phyloP scores from a whole-genome alignment of 2,797 vertebrate genomes.

The Mareca strepera region DNA sequence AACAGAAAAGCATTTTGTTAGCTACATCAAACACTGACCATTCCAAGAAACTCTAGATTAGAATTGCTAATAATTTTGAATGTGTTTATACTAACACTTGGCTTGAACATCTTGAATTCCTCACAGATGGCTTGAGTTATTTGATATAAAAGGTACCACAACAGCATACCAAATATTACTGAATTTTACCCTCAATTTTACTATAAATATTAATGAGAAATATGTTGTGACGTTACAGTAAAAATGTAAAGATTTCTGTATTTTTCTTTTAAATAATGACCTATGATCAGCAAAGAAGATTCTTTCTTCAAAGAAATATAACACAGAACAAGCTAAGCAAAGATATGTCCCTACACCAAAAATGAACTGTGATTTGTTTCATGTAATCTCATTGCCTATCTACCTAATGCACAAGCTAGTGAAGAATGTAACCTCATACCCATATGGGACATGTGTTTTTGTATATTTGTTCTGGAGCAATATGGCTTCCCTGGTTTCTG shows the following conservation, averaged over 20 bases:
- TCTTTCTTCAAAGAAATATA: not conserved
- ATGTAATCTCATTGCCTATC: not conserved
- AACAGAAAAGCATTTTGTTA: not conserved
- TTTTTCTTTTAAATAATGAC: not conserved
- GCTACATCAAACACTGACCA: not conserved
- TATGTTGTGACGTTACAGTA: not conserved
- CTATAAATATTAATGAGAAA: not conserved
- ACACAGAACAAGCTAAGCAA: not conserved
- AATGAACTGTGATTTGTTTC: not conserved
- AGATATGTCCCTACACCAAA: not conserved
- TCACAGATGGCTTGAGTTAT: not conserved
- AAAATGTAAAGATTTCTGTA: not conserved
- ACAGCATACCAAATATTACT: slow-evolving; percentile 1
- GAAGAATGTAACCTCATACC: not conserved
- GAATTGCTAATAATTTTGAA: not conserved
- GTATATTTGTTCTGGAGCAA: not conserved
- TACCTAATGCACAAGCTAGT: not conserved
- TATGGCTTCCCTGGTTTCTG: not conserved
- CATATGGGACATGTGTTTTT: not conserved
- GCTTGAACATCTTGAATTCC: not conserved
- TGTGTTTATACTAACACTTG: not conserved
- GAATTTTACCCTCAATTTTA: not conserved
- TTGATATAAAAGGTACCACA: slow-evolving; percentile 23
- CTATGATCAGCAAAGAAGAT: not conserved
- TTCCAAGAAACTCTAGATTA: not conserved